Base-by-base conservation (phyloP, 2,888 invertebrate species). In the Parelbella ahira region DNA sequence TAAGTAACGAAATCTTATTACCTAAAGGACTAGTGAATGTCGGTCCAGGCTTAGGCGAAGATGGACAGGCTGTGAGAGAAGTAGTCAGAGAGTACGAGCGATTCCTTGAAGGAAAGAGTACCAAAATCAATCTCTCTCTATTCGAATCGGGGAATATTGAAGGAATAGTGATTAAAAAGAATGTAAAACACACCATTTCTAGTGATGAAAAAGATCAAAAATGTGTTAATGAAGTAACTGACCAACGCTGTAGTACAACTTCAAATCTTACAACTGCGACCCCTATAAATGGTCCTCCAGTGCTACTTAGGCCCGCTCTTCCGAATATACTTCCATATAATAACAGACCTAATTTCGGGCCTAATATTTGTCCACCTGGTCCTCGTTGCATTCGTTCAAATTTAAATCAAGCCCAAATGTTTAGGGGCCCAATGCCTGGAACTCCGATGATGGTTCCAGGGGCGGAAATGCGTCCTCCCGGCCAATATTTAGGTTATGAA, bases 21-120 rank as follows among this genome's bases (percentile, higher is more conserved):
- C 83, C 83, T 0, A 80, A 74, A 57, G 80, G 83, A 0, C 56
- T 84, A 0, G 20, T 7, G 0, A 47, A 33, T 2, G 29, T 83
- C 1, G 84, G 84, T 0, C 57, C 62, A 0, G 84, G 84, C 0
- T 50, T 84, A 1, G 81, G 84, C 0, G 30, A 53, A 1, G 46
- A 53, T 2, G 83, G 80, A 0, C 66, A 53, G 49, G 72, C 79
- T 0, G 32, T 80, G 1, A 61, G 60, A 24, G 73, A 78, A 27
- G 47, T 83, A 1, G 60, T 50, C 0, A 50, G 58, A 9, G 68
- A 83, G 7, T 82, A 69, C 37, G 56, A 70, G 24, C 65, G 66
- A 48, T 71, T 63, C 28, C 11, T 65, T 0, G 21, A 21, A 0
- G 42, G 41, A 5, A 37, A 53, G 1, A 6, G n/a, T n/a, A 33